Conservation (phyloP, 2,113 vertebrate genomes). For the Athene noctua region DNA sequence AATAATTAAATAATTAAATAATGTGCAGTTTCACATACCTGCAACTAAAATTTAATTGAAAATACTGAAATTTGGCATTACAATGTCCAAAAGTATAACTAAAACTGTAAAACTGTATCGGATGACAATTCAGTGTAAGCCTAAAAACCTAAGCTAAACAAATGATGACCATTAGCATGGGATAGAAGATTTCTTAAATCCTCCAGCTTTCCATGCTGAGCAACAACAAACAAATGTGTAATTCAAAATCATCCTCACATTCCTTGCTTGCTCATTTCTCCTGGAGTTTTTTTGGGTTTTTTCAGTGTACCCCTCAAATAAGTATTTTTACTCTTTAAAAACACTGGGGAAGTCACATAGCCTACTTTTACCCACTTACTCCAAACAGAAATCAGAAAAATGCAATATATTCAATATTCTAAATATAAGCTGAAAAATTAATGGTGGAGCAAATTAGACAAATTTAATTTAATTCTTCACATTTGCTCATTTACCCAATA, state of each 20-base stretch:
- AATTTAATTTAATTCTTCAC: neutral
- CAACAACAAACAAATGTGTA: slow-evolving; percentile 81
- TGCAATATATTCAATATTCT: neutral
- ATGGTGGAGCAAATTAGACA: slow-evolving; percentile 2
- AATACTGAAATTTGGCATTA: neutral
- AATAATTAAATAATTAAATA: no score
- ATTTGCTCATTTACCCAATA: slow-evolving; percentile 26
- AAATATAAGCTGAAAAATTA: neutral
- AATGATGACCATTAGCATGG: slow-evolving; percentile 59
- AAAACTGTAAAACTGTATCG: neutral
- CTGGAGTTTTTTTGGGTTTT: slow-evolving; percentile 73
- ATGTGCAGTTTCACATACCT: neutral
- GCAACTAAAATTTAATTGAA: neutral
- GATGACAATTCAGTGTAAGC: neutral
- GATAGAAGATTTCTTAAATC: slow-evolving; percentile 76
- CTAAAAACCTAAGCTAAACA: neutral
- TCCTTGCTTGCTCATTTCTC: slow-evolving; percentile 69
- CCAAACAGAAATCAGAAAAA: neutral
- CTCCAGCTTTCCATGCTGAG: slow-evolving; percentile 78
- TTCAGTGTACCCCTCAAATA: neutral
- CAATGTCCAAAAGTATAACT: neutral
- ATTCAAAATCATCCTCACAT: slow-evolving; percentile 81
- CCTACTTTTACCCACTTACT: neutral
- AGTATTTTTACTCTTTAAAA: neutral
- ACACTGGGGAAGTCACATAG: neutral